A percentile compares a stretch with the other conserved stretches of the same genome.
phyloP scores from a whole-genome alignment of 2,113 vertebrate species.

The Kryptolebias marmoratus region DNA sequence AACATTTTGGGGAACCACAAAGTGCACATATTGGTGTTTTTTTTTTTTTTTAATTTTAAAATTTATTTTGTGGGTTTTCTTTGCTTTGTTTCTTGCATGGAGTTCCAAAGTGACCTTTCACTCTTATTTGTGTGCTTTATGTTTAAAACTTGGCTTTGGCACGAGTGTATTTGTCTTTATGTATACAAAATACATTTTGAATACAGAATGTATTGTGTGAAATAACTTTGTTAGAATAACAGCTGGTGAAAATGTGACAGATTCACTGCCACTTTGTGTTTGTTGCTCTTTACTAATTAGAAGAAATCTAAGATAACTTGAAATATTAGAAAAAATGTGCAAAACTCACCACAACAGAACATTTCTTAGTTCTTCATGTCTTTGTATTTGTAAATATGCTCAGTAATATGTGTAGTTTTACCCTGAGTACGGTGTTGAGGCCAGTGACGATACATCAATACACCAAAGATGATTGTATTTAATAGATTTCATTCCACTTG shows the following conservation, averaged over 20 bases:
- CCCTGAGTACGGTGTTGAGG: background rate
- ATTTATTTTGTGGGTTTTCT: constrained; percentile 2
- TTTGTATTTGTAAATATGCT: background rate
- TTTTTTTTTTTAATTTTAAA: background rate
- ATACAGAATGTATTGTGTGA: background rate
- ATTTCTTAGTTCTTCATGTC: no score
- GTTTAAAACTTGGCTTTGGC: constrained; percentile 24
- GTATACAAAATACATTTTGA: background rate
- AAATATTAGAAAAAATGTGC: background rate
- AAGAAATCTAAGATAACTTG: background rate
- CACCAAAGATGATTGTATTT: no score
- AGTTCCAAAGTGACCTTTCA: background rate
- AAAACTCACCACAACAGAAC: no score
- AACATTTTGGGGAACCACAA: constrained; percentile 39
- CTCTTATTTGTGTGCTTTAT: background rate
- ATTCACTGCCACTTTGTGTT: background rate
- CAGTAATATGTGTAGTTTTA: background rate
- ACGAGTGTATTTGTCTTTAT: background rate
- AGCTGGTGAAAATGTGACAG: background rate
- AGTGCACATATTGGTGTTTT: constrained; percentile 4
- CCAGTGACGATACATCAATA: background rate
- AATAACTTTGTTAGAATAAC: background rate
- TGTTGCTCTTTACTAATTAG: no score
- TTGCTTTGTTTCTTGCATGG: constrained; percentile 10
- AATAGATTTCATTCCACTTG: no score